Evolutionary conservation across 2,113 vertebrate species (phyloP), one percentile per base, ranked within the genome.

Genomic region (Actenoides hombroni): DNA sequence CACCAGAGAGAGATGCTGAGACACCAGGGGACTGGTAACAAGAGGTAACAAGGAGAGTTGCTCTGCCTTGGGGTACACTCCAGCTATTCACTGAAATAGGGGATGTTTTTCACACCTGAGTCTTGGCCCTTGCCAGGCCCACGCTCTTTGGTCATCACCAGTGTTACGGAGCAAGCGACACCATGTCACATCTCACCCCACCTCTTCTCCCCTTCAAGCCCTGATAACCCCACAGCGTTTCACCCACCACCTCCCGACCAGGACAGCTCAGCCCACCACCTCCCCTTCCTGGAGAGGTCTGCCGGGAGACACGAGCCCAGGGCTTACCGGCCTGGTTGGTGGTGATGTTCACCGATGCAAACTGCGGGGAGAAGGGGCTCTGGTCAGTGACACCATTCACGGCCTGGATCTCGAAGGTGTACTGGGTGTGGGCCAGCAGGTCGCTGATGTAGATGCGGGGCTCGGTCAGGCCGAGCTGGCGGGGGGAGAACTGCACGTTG

Each of bases 371-470:
- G 96, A 99, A 99, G 23, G 98, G 99, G 88, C 99, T 99, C 98
- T 99, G 99, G 97, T 99, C 99, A 0, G 99, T 99, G 83, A 99
- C 99, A 0, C 99, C 99, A 0, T 99, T 99, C 49, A 99, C 99
- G 0, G 99, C 99, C 92, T 99, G 99, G 95, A 99, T 98, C 98
- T 99, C 99, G 3, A 99, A 99, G 90, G 99, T 99, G 98, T 99
- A 99, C 95, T 99, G 99, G 1, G 99, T 99, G 98, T 99, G 99
- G 1, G 99, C 99, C 92, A 99, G 98, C 73, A 99, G 98, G 91
- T 99, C 99, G 1, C 98, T 99, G 98, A 99, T 99, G 97, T 98
- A 98, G 40, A 99, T 98, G 10, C 95, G 97, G 0, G 98, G 97
- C 91, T 99, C 98, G 0, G 97, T 99, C 78, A 99, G 98, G 65